phyloP scores from a whole-genome alignment of 1,140 invertebrate genomes.

The Anastatus disparis region DNA sequence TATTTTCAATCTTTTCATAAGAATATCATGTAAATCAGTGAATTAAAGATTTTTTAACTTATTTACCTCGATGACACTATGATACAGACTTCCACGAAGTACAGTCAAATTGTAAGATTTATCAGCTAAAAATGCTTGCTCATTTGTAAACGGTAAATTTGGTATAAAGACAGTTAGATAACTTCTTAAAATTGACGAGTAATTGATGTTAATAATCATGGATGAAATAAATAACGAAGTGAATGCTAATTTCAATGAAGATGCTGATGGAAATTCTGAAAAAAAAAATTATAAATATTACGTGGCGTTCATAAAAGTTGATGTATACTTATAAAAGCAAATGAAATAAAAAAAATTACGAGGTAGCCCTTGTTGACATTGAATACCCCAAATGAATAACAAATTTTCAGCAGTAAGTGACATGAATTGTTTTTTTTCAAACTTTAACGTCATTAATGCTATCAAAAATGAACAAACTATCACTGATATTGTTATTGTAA shows the following conservation, averaged over 20 bases:
- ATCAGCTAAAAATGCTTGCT: conserved; percentile 20
- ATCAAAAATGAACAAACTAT: conserved; percentile 8
- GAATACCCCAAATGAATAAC: conserved; percentile 32
- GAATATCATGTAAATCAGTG: too few species aligned
- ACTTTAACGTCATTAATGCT: conserved; percentile 16
- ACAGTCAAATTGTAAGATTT: conserved; percentile 17
- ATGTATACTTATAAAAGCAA: too few species aligned
- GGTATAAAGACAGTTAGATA: conserved; percentile 9
- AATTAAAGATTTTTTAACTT: too few species aligned
- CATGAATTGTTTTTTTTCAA: background rate
- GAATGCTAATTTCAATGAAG: background rate
- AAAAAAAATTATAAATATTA: too few species aligned
- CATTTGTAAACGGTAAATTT: conserved; percentile 15
- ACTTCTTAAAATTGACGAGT: conserved; percentile 25
- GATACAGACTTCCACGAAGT: conserved; percentile 13
- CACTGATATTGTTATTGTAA: background rate
- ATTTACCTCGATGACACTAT: conserved; percentile 18
- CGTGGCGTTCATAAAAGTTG: too few species aligned
- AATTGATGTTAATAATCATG: conserved; percentile 17
- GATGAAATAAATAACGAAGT: conserved; percentile 11
- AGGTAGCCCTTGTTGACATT: conserved; percentile 32
- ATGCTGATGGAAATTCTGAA: background rate
- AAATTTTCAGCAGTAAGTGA: conserved; percentile 3
- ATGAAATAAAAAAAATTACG: too few species aligned
- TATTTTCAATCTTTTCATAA: too few species aligned